Percentiles rank a stretch among this genome's conserved stretches.
phyloP scores from a whole-genome alignment of 2,113 vertebrate species.

The Riparia riparia region DNA sequence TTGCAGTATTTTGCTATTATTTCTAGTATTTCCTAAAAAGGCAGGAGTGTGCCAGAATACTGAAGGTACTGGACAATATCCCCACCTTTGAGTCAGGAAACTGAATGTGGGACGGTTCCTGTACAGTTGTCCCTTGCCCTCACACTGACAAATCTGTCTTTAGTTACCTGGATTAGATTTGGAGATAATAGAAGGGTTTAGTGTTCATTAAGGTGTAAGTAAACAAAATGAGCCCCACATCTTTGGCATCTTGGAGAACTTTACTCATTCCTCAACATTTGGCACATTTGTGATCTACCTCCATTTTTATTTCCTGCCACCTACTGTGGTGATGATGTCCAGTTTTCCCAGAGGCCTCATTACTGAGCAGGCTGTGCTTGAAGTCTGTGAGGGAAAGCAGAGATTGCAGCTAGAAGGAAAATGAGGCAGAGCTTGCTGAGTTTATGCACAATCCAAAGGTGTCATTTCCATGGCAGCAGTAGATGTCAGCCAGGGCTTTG shows the following conservation, averaged over 20 bases:
- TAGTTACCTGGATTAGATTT: not conserved
- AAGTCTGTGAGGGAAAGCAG: not conserved
- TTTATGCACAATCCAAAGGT: not conserved
- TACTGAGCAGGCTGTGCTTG: not conserved
- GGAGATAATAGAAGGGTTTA: not conserved
- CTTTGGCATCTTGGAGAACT: not conserved
- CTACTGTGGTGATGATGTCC: not conserved
- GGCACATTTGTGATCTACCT: not conserved
- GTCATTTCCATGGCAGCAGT: not conserved
- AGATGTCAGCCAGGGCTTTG: not conserved
- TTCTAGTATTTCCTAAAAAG: not conserved
- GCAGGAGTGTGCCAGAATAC: not conserved
- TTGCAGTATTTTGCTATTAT: not conserved
- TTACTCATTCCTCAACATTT: not conserved
- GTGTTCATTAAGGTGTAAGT: not conserved
- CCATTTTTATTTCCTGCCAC: not conserved
- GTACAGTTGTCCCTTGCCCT: not conserved
- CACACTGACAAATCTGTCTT: not conserved
- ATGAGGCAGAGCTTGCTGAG: not conserved
- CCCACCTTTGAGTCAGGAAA: not conserved
- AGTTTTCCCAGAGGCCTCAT: not conserved
- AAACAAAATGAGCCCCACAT: not conserved
- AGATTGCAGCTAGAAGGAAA: not conserved
- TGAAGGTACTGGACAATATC: not conserved
- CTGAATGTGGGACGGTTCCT: not conserved